Conservation (phyloP, 2,113 vertebrate species). For the Epinephelus cyanopodus region DNA sequence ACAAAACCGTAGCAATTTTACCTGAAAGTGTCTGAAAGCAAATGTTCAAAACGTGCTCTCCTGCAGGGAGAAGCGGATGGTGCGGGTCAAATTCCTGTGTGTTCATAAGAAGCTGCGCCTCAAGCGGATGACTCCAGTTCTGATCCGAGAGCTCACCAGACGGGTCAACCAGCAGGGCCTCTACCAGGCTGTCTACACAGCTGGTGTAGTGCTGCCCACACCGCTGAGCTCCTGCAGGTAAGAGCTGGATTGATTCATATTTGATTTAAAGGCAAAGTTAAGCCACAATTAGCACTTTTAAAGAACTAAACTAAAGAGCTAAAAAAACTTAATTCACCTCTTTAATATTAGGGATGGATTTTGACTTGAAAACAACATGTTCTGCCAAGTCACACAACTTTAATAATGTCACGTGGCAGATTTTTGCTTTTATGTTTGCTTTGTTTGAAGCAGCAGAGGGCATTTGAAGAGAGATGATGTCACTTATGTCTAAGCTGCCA, state of each 20-base stretch:
- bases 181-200: slow-evolving; percentile 93
- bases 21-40: slow-evolving; percentile 18
- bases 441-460: background rate
- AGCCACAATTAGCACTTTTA: background rate
- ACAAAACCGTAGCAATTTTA: slow-evolving; percentile 16
- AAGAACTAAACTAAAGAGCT: no score
- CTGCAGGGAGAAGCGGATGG: slow-evolving; percentile 92
- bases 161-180: slow-evolving; percentile 92
- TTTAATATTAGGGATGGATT: background rate
- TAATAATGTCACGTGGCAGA: background rate
- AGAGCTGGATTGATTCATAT: background rate
- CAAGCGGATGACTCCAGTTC: slow-evolving; percentile 94
- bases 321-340: no score
- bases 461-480: background rate
- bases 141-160: slow-evolving; percentile 95
- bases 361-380: background rate
- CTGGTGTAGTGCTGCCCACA: slow-evolving; percentile 90
- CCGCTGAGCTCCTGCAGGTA: slow-evolving; percentile 95
- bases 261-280: background rate
- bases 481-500: background rate
- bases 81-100: slow-evolving; percentile 95
- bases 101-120: slow-evolving; percentile 97
- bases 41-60: slow-evolving; percentile 20
- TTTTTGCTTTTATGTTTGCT: background rate
- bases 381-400: background rate